A percentile compares a stretch with the other conserved stretches of the same genome.
Evolutionary conservation across 2,113 vertebrate species (phyloP).

Genomic region (Zosterops hypoxanthus): DNA sequence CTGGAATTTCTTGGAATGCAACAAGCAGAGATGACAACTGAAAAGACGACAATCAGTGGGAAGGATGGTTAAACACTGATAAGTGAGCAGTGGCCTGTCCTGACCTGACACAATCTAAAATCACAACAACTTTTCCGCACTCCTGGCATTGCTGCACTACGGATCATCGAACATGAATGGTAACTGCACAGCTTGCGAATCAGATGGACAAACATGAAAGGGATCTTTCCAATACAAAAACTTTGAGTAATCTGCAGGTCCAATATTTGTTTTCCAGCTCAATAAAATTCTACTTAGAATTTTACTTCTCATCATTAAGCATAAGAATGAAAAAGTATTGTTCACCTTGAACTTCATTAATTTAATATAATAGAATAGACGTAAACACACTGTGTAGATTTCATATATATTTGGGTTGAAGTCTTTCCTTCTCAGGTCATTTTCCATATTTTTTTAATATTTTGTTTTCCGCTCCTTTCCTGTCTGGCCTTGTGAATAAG

Average conservation of each 20-base stretch:
- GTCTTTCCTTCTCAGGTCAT: neutral
- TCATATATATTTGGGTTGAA: neutral
- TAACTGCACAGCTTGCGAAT: neutral
- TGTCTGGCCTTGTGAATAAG: neutral
- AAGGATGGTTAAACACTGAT: neutral
- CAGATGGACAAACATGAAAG: neutral
- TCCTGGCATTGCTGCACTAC: neutral
- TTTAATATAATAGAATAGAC: neutral
- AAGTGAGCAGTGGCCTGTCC: neutral
- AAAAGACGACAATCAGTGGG: neutral
- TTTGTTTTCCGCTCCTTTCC: neutral
- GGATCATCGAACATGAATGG: neutral
- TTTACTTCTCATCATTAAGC: neutral
- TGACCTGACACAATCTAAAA: neutral
- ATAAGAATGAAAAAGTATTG: neutral
- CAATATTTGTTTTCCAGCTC: neutral
- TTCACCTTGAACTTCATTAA: constrained; percentile 5
- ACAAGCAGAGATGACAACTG: neutral
- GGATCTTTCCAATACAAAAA: neutral
- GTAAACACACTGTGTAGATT: neutral
- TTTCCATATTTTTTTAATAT: neutral
- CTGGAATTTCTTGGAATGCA: neutral
- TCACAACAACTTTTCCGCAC: rapidly evolving
- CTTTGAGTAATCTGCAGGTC: neutral
- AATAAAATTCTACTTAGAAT: neutral